Percentiles rank a stretch among this genome's conserved stretches.
Conservation (phyloP, 2,888 invertebrate species). For the Sarcophaga subvicina region DNA sequence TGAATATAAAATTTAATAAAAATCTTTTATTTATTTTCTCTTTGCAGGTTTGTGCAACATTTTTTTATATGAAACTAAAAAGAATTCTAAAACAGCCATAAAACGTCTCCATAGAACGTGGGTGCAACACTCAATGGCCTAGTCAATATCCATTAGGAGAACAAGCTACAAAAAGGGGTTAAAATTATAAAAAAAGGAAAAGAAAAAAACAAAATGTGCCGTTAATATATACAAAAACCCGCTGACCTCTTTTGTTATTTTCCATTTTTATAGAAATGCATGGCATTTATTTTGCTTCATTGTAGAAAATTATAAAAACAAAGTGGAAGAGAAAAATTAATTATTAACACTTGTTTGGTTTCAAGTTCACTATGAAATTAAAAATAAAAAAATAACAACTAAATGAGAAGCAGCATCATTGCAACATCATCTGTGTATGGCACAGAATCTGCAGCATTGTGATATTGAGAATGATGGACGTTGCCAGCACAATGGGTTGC, state of each 20-base stretch:
- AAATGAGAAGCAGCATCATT: background rate
- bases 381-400: background rate
- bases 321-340: slow-evolving; percentile 26
- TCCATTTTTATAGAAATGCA: background rate
- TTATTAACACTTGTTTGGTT: slow-evolving; percentile 64
- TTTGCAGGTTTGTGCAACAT: slow-evolving; percentile 43
- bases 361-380: slow-evolving; percentile 57
- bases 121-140: background rate
- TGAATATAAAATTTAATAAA: slow-evolving; percentile 13
- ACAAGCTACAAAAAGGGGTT: background rate
- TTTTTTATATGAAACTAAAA: background rate
- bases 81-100: background rate
- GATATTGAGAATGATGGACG: background rate
- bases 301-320: slow-evolving; percentile 41
- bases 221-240: slow-evolving; percentile 7
- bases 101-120: background rate
- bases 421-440: background rate
- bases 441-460: background rate
- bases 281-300: background rate
- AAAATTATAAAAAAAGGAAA: background rate
- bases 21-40: slow-evolving; percentile 22
- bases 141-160: slow-evolving; percentile 29
- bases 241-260: background rate
- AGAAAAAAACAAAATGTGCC: background rate
- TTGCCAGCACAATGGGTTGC: background rate